Percentiles rank a stretch among this genome's conserved stretches.
These are phyloP conservation scores for Heterodera schachtii DNA, from an alignment of 1,140 invertebrate species.

Conservation along the genomic window DNA sequence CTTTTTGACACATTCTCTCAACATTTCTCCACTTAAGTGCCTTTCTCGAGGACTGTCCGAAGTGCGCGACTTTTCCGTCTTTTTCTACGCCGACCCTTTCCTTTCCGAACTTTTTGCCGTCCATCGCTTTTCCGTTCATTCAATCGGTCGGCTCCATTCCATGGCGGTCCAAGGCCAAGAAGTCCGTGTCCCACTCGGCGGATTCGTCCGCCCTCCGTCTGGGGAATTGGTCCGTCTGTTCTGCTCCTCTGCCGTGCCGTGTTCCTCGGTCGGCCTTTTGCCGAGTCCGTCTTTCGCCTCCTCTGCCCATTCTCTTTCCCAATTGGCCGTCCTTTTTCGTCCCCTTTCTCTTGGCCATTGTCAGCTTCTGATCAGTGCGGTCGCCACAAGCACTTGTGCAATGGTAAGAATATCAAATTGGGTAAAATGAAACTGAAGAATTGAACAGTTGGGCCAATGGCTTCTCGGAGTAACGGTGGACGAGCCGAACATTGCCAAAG, in stretches of 20 bases:
- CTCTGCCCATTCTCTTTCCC: not conserved
- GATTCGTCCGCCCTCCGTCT: not conserved
- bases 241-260: slow-evolving; percentile 8
- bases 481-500: slow-evolving; percentile 53
- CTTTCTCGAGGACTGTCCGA: slow-evolving; percentile 32
- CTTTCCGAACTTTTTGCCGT: slow-evolving; percentile 31
- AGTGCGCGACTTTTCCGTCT: slow-evolving; percentile 38
- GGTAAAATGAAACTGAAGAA: not conserved
- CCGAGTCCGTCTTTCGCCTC: slow-evolving; percentile 27
- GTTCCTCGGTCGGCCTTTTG: slow-evolving; percentile 1
- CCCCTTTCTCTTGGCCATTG: slow-evolving; percentile 25
- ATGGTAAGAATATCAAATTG: slow-evolving; percentile 27
- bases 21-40: slow-evolving; percentile 28
- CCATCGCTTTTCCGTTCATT: slow-evolving; percentile 48
- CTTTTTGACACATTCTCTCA: not conserved
- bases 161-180: slow-evolving; percentile 51
- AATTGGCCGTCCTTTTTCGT: slow-evolving; percentile 1
- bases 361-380: slow-evolving; percentile 48
- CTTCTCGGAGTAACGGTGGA: slow-evolving; percentile 34
- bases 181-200: slow-evolving; percentile 37
- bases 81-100: slow-evolving; percentile 48
- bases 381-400: slow-evolving; percentile 34
- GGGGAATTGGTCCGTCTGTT: slow-evolving; percentile 20
- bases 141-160: slow-evolving; percentile 43
- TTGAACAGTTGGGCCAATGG: slow-evolving; percentile 29